Evolutionary conservation across 1,140 invertebrate species (phyloP).

Genomic region (Solenopsis invicta): DNA sequence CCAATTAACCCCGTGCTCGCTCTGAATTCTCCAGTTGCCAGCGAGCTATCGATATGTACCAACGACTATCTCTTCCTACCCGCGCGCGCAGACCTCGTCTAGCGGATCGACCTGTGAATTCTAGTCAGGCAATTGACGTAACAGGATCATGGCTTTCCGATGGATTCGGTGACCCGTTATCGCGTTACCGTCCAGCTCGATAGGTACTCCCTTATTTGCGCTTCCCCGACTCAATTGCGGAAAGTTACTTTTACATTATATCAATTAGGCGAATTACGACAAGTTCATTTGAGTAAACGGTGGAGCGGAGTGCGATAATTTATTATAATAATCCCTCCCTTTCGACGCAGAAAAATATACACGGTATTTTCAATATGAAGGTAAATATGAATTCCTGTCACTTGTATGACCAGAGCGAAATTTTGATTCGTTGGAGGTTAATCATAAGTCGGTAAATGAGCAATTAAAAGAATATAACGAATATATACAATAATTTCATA

Average conservation of each 20-base stretch:
- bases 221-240: slow-evolving; percentile 12
- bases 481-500: too few relatives aligned
- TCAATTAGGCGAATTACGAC: neutral
- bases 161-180: slow-evolving; percentile 49
- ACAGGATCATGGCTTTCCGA: slow-evolving; percentile 60
- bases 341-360: neutral
- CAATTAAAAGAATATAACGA: too few relatives aligned
- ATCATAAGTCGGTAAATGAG: too few relatives aligned
- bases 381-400: neutral
- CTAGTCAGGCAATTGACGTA: slow-evolving; percentile 56
- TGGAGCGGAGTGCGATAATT: neutral
- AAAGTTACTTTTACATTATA: slow-evolving; percentile 45
- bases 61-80: slow-evolving; percentile 29
- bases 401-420: neutral
- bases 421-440: neutral
- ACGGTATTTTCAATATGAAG: neutral
- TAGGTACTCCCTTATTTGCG: slow-evolving; percentile 41
- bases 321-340: neutral
- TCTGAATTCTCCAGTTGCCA: slow-evolving; percentile 46
- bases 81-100: neutral
- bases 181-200: slow-evolving; percentile 14
- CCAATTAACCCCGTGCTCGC: slow-evolving; percentile 67
- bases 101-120: slow-evolving; percentile 38
- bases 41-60: slow-evolving; percentile 47
- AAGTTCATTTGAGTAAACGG: slow-evolving; percentile 1